These are phyloP conservation scores for Patiria pectinifera DNA, from an alignment of 53 echinoderm and acorn worm genomes.

Conservation along the genomic window DNA sequence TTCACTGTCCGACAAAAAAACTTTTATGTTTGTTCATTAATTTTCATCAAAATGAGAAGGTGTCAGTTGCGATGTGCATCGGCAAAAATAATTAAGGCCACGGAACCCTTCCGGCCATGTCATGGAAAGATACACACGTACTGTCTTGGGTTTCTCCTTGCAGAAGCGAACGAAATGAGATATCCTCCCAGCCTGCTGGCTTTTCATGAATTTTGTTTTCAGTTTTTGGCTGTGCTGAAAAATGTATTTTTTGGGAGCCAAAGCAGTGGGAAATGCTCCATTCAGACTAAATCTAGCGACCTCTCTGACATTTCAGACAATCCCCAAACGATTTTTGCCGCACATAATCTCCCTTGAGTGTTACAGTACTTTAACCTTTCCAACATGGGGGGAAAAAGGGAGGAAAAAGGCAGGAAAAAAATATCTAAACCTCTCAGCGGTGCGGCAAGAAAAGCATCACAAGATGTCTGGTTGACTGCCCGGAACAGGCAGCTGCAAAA, in stretches of 20 bases:
- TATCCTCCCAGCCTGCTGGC: background rate
- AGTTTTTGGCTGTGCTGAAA: background rate
- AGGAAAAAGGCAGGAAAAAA: background rate
- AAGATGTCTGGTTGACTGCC: conserved; percentile 38
- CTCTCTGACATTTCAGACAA: conserved; percentile 12
- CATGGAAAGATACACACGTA: background rate
- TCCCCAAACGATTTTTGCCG: background rate
- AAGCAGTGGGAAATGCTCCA: background rate
- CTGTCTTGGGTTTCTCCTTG: background rate
- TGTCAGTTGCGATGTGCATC: background rate
- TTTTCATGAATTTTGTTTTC: background rate
- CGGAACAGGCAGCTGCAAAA: conserved; percentile 53
- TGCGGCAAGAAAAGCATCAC: conserved; percentile 2
- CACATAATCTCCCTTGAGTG: background rate
- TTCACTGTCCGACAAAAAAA: background rate
- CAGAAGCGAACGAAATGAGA: background rate
- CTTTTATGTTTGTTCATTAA: background rate
- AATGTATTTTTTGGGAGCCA: background rate
- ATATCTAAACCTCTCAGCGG: background rate
- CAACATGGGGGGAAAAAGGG: background rate
- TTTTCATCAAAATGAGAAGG: background rate
- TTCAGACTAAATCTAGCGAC: background rate
- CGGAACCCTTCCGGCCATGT: background rate
- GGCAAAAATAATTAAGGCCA: background rate
- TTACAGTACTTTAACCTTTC: conserved; percentile 36